phyloP scores from a whole-genome alignment of 2,113 vertebrate species.

The Marmota flaviventris region DNA sequence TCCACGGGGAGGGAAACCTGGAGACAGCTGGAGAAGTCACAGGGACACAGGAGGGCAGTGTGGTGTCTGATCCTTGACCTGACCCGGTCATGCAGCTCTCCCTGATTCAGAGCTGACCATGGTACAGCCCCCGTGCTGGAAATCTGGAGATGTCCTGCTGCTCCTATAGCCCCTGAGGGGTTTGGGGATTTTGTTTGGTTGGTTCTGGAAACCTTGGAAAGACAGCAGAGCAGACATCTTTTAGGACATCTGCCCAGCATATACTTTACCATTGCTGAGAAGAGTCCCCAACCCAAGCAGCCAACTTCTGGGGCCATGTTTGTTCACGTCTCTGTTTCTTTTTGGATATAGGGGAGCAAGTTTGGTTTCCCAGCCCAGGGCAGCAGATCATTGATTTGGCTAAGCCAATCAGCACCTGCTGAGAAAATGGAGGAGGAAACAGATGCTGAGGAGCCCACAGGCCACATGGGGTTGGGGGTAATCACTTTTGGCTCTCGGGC shows the following conservation, averaged over 20 bases:
- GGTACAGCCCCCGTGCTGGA: neutral
- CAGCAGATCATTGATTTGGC: neutral
- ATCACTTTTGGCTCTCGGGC: neutral
- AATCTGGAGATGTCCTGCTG: neutral
- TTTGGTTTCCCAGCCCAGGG: neutral
- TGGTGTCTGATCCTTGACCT: neutral
- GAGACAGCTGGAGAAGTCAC: neutral
- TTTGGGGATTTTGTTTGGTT: slow-evolving; percentile 19
- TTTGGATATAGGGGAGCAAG: neutral
- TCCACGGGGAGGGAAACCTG: neutral
- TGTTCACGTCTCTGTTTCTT: neutral
- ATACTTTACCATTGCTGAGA: neutral
- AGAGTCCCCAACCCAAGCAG: neutral
- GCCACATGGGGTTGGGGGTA: neutral
- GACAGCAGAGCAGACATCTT: neutral
- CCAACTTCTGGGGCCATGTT: neutral
- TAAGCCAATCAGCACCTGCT: neutral
- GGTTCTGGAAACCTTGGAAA: slow-evolving; percentile 14
- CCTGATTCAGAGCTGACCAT: neutral
- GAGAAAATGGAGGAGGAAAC: neutral
- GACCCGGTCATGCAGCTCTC: neutral
- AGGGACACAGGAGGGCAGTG: neutral
- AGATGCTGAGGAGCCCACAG: neutral
- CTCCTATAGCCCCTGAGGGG: neutral
- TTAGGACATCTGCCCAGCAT: neutral